Conservation (phyloP, 2,113 vertebrate genomes). For the Ctenomys sociabilis region DNA sequence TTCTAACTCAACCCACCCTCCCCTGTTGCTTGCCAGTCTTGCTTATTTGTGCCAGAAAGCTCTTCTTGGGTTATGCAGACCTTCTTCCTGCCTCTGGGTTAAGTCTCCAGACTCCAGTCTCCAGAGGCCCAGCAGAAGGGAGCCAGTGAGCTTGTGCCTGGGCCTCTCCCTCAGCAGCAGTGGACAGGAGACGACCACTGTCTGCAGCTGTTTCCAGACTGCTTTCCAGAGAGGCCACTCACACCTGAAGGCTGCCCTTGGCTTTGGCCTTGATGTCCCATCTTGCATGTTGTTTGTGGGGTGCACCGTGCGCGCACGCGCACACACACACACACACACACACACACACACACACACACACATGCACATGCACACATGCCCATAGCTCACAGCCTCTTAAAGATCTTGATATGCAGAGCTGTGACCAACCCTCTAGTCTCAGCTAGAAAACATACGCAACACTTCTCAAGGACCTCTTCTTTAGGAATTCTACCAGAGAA, state of each 20-base stretch:
- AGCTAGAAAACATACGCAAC: fast-evolving
- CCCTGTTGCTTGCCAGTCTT: not conserved
- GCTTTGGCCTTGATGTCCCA: not conserved
- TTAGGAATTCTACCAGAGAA: not conserved
- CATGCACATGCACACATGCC: fast-evolving
- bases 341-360: too few species aligned
- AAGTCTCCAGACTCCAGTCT: not conserved
- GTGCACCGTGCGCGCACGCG: not conserved
- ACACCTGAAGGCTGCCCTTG: not conserved
- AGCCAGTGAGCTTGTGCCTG: fast-evolving
- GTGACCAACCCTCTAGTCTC: fast-evolving
- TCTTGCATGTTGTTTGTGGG: not conserved
- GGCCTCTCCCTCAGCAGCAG: not conserved
- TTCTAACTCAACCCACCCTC: not conserved
- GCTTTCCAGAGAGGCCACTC: not conserved
- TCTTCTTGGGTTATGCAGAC: too few species aligned
- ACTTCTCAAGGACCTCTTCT: not conserved
- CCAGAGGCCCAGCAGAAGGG: not conserved
- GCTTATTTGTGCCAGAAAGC: too few species aligned
- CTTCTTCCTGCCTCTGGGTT: not conserved
- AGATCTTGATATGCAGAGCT: not conserved
- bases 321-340: too few species aligned
- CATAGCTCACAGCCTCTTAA: not conserved
- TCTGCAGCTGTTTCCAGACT: not conserved
- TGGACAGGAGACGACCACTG: not conserved